Percentiles rank a stretch among this genome's conserved stretches.
phyloP scores from a whole-genome alignment of 1,140 invertebrate genomes.

The Bilobella aurantiaca region DNA sequence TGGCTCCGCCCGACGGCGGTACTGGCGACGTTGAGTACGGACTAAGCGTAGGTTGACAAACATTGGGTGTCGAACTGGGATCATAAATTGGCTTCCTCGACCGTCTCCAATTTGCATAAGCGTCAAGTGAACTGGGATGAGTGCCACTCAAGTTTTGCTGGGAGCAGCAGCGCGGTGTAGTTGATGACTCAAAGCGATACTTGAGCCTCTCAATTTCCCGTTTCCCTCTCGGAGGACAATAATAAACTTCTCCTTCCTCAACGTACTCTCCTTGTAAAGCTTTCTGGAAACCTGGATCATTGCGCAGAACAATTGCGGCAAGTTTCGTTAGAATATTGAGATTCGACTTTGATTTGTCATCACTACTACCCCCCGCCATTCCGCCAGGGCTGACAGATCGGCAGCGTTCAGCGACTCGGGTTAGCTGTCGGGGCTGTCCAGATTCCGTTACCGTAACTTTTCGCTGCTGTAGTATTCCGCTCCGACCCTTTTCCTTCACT shows the following conservation, averaged over 20 bases:
- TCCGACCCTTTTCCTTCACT: conserved; percentile 46
- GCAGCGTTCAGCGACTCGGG: background rate
- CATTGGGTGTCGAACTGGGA: conserved; percentile 31
- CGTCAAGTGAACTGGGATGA: conserved; percentile 18
- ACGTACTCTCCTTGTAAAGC: conserved; percentile 22
- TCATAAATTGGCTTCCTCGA: conserved; percentile 34
- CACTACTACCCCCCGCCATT: conserved; percentile 17
- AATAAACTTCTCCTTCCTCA: conserved; percentile 28
- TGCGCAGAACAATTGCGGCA: conserved; percentile 50
- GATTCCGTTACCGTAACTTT: background rate
- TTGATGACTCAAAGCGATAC: conserved; percentile 25
- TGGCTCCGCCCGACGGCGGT: conserved; percentile 29
- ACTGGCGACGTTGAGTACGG: conserved; percentile 17
- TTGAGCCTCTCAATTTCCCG: conserved; percentile 31
- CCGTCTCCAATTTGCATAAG: conserved; percentile 5
- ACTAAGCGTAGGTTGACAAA: conserved; percentile 34
- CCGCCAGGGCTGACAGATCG: conserved; percentile 22
- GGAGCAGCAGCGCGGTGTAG: conserved; percentile 25
- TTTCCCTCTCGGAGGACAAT: conserved; percentile 19
- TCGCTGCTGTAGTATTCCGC: background rate
- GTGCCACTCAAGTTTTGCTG: conserved; percentile 29
- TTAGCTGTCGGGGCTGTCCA: conserved; percentile 8
- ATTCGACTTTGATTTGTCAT: conserved; percentile 47
- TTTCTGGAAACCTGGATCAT: conserved; percentile 24
- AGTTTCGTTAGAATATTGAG: conserved; percentile 78